Evolutionary conservation across 2,888 invertebrate species (phyloP).

Genomic region (Apeira syringaria): DNA sequence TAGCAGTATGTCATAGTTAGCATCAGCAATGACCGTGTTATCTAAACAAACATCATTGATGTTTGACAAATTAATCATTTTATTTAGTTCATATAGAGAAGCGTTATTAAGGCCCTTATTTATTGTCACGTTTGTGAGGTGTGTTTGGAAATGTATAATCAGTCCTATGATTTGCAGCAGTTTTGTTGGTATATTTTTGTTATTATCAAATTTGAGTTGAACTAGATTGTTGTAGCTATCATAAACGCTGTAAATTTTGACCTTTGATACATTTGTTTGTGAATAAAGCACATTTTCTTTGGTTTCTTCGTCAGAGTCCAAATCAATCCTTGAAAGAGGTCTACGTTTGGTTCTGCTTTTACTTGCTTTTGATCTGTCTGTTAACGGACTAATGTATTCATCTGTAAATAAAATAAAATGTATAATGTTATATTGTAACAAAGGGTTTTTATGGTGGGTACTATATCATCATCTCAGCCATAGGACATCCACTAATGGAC

Average conservation of each 20-base stretch:
- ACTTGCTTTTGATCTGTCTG: background rate
- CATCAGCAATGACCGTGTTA: background rate
- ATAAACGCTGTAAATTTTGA: conserved; percentile 41
- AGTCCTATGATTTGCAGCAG: conserved; percentile 49
- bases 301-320: background rate
- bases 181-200: conserved; percentile 40
- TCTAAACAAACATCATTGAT: conserved; percentile 16
- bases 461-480: too few relatives aligned
- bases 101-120: conserved; percentile 37
- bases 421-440: too few relatives aligned
- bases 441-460: too few relatives aligned
- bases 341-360: background rate
- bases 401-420: background rate
- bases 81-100: conserved; percentile 3
- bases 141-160: conserved; percentile 41
- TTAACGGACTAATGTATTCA: background rate
- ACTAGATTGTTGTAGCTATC: conserved; percentile 42
- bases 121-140: conserved; percentile 42
- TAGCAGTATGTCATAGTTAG: conserved; percentile 6
- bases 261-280: background rate
- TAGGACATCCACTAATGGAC: too few relatives aligned
- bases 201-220: conserved; percentile 47
- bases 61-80: background rate
- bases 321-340: background rate
- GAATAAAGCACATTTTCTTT: background rate